A percentile compares a stretch with the other conserved stretches of the same genome.
Conservation (phyloP, 53 echinoderm and acorn worm genomes). For the Crossaster papposus region DNA sequence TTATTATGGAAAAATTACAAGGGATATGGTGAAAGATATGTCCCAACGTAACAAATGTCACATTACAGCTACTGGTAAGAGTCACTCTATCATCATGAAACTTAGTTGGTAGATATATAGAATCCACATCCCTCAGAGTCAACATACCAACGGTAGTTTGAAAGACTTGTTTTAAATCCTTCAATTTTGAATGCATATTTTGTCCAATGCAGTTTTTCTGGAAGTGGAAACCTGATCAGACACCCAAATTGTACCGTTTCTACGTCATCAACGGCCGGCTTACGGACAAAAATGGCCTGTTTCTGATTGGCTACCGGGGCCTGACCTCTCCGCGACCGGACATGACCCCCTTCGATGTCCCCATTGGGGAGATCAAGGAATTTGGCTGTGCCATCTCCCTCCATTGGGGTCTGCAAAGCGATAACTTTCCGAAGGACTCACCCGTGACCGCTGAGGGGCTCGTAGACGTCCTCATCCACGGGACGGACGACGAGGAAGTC, state of each 20-base stretch:
- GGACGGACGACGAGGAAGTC: not conserved
- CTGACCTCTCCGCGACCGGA: constrained; percentile 75
- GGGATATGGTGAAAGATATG: too few relatives aligned
- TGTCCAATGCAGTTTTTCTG: constrained; percentile 34
- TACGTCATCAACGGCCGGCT: constrained; percentile 63
- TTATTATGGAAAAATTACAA: too few relatives aligned
- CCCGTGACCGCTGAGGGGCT: constrained; percentile 45
- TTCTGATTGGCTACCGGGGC: constrained; percentile 78
- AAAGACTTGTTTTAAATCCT: too few relatives aligned
- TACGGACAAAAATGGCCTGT: constrained; percentile 86
- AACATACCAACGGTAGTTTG: too few relatives aligned
- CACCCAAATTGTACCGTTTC: constrained; percentile 28
- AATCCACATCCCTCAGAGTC: too few relatives aligned
- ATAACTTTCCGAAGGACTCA: constrained; percentile 33
- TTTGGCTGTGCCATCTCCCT: constrained; percentile 73
- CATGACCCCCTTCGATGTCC: constrained; percentile 61
- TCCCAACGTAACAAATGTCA: too few relatives aligned
- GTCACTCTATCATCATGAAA: too few relatives aligned
- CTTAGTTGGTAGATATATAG: too few relatives aligned
- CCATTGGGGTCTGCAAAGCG: constrained; percentile 55
- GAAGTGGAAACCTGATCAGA: constrained; percentile 2
- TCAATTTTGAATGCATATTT: not conserved
- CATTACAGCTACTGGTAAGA: too few relatives aligned
- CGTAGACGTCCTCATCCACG: constrained; percentile 74
- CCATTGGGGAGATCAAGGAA: constrained; percentile 60